Evolutionary conservation across 2,888 invertebrate species (phyloP).

Genomic region (Hyposoter dolosus): DNA sequence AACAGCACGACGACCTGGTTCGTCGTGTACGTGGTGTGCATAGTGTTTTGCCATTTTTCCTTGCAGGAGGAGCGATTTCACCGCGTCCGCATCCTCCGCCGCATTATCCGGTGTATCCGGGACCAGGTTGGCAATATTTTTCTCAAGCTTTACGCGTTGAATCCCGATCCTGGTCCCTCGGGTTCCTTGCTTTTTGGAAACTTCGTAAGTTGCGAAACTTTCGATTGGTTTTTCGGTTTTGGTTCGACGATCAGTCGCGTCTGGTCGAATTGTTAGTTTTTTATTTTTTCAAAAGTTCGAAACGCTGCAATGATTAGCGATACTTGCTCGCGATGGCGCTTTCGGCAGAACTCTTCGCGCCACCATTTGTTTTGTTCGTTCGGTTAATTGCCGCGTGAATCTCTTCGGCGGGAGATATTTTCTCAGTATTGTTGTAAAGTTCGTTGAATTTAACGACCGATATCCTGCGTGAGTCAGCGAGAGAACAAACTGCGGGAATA

Average conservation of each 20-base stretch:
- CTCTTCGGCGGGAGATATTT: constrained; percentile 73
- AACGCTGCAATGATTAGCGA: constrained; percentile 46
- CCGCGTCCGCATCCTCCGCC: constrained; percentile 32
- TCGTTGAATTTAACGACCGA: constrained; percentile 80
- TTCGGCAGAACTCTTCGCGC: neutral
- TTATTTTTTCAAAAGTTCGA: constrained; percentile 18
- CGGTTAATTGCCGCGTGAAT: constrained; percentile 70
- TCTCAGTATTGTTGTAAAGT: constrained; percentile 83
- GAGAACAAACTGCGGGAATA: constrained; percentile 41
- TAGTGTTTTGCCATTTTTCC: constrained; percentile 54
- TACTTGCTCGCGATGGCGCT: constrained; percentile 35
- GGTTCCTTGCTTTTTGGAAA: neutral
- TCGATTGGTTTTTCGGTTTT: neutral
- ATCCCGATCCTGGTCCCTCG: too few species aligned
- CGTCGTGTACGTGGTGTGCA: constrained; percentile 40
- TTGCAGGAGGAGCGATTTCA: constrained; percentile 54
- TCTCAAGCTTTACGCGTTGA: neutral
- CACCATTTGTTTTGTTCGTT: constrained; percentile 21
- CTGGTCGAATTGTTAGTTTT: constrained; percentile 45
- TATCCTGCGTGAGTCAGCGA: constrained; percentile 81
- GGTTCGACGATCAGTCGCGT: constrained; percentile 30
- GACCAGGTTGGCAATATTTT: constrained; percentile 46
- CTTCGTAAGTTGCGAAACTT: neutral
- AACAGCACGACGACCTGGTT: constrained; percentile 30
- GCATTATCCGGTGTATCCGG: constrained; percentile 52